Evolutionary conservation across 92 coral and sea anemone species (phyloP).

Genomic region (Zoanthus sansibaricus): DNA sequence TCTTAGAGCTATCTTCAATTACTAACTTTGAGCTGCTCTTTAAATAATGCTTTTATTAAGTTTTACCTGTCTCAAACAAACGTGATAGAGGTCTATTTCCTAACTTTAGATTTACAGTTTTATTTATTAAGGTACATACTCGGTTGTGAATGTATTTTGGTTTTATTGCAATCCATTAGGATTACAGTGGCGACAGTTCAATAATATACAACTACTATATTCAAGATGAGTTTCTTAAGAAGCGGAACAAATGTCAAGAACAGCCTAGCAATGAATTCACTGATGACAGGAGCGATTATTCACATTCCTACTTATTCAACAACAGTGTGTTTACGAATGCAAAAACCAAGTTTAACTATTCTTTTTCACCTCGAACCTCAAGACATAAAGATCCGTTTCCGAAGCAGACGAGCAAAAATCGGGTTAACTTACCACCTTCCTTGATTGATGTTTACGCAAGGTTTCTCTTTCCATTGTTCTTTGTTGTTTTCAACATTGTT

Average conservation of each 20-base stretch:
- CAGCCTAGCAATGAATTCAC: conserved; percentile 9
- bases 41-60: too few species aligned
- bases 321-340: conserved; percentile 21
- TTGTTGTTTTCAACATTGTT: conserved; percentile 33
- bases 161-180: not conserved
- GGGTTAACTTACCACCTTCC: conserved; percentile 12
- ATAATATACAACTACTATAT: conserved; percentile 31
- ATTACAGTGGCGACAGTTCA: conserved; percentile 14
- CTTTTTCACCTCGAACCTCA: not conserved
- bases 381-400: conserved; percentile 19
- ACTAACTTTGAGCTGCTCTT: too few species aligned
- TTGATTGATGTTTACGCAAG: conserved; percentile 37
- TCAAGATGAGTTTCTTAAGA: conserved; percentile 36
- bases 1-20: too few species aligned
- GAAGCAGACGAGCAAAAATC: conserved; percentile 2
- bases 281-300: not conserved
- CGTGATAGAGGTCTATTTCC: not conserved
- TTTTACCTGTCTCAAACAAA: too few species aligned
- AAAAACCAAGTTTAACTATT: not conserved
- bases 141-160: not conserved
- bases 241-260: conserved; percentile 8
- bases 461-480: conserved; percentile 26
- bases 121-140: too few species aligned
- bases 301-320: conserved; percentile 2
- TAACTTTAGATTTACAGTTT: too few species aligned